phyloP scores from a whole-genome alignment of 2,797 vertebrate genomes.

The Malacoctenus gilli region DNA sequence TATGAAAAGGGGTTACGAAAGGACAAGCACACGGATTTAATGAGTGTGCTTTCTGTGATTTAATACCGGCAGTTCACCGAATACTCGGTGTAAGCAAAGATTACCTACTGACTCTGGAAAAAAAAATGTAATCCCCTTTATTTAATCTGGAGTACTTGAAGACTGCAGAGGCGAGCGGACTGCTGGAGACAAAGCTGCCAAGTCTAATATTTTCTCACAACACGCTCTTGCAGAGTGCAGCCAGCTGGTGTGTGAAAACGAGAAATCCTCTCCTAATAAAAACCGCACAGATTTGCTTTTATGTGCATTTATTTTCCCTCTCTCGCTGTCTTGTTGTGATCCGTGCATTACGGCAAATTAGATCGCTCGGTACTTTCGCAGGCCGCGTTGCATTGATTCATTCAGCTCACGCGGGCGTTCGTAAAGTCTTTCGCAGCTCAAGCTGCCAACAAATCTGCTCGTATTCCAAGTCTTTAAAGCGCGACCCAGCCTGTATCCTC shows the following conservation, averaged over 20 bases:
- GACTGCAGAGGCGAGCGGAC: slow-evolving; percentile 32
- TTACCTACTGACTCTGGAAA: slow-evolving; percentile 46
- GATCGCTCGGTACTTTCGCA: not conserved
- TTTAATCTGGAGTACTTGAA: slow-evolving; percentile 65
- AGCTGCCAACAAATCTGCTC: slow-evolving; percentile 15
- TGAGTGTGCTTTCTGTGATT: slow-evolving; percentile 19
- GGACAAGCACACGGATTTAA: slow-evolving; percentile 31
- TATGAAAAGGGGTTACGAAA: slow-evolving; percentile 21
- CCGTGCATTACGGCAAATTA: slow-evolving; percentile 4
- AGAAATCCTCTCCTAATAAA: slow-evolving; percentile 56
- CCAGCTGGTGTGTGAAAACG: slow-evolving; percentile 53
- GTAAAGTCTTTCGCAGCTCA: slow-evolving; percentile 10
- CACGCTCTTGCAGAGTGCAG: slow-evolving; percentile 34
- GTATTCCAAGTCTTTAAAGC: slow-evolving; percentile 3
- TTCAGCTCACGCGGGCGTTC: not conserved
- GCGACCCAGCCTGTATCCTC: slow-evolving; percentile 7
- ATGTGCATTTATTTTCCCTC: too few species aligned
- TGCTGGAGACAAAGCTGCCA: slow-evolving; percentile 33
- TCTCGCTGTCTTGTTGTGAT: not conserved
- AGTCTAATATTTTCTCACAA: slow-evolving; percentile 58
- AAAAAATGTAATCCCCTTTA: slow-evolving; percentile 56
- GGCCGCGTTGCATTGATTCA: not conserved
- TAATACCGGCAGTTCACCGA: slow-evolving; percentile 28
- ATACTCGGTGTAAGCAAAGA: slow-evolving; percentile 25
- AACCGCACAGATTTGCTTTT: slow-evolving; percentile 15